Percentiles rank a stretch among this genome's conserved stretches.
Evolutionary conservation across 2,888 invertebrate species (phyloP).

Genomic region (Scelioninae gen. 2): DNA sequence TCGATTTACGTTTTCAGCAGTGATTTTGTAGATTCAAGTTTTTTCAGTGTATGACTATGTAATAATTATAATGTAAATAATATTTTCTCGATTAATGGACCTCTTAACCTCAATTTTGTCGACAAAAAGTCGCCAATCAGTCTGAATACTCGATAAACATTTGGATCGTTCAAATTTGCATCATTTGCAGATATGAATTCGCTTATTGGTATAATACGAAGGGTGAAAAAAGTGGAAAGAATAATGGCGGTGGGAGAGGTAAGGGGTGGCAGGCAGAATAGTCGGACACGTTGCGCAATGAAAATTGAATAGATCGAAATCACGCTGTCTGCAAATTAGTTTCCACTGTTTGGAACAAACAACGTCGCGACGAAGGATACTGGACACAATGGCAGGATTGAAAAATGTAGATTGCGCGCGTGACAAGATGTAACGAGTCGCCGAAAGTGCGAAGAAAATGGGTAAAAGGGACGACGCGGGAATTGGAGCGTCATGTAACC

Average conservation of each 20-base stretch:
- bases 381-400: conserved; percentile 50
- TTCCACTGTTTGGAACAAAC: conserved; percentile 54
- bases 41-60: too few relatives aligned
- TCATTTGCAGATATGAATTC: conserved; percentile 31
- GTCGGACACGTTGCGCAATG: conserved; percentile 52
- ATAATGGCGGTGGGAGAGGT: background rate
- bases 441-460: conserved; percentile 45
- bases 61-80: too few relatives aligned
- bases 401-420: conserved; percentile 54
- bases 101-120: too few relatives aligned
- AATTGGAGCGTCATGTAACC: conserved; percentile 30
- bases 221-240: conserved; percentile 7
- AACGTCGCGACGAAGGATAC: conserved; percentile 41
- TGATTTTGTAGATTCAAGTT: too few relatives aligned
- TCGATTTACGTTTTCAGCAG: too few relatives aligned
- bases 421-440: conserved; percentile 55
- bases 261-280: conserved; percentile 19
- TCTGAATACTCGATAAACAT: too few relatives aligned
- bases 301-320: conserved; percentile 58
- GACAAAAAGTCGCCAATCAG: too few relatives aligned
- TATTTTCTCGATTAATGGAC: too few relatives aligned
- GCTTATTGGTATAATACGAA: conserved; percentile 25
- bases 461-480: conserved; percentile 14
- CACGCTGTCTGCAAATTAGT: conserved; percentile 52
- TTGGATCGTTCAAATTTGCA: too few relatives aligned